Evolutionary conservation across 1,140 invertebrate species (phyloP).

Genomic region (Anoplophora glabripennis): DNA sequence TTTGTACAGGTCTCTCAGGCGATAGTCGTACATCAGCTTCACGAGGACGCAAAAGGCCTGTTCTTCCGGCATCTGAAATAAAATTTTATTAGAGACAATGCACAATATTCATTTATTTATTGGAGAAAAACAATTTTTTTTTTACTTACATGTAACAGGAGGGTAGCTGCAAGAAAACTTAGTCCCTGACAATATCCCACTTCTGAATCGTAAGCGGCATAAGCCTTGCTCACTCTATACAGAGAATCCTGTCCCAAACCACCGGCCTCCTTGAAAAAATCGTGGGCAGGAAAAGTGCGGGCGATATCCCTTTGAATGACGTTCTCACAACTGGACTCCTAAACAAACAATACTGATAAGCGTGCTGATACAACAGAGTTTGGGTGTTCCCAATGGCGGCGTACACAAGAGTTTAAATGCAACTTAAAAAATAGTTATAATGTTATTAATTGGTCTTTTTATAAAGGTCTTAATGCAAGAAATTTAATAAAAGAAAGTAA

Average conservation of each 20-base stretch:
- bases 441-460: too few relatives aligned
- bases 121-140: too few relatives aligned
- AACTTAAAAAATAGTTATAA: too few relatives aligned
- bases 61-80: conserved; percentile 94
- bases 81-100: too few relatives aligned
- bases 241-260: conserved; percentile 91
- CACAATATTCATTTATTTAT: too few relatives aligned
- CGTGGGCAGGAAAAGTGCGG: conserved; percentile 97
- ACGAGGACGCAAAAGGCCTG: conserved; percentile 97
- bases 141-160: conserved; percentile 86
- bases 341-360: too few relatives aligned
- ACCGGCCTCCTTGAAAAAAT: conserved; percentile 92
- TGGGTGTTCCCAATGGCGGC: too few relatives aligned
- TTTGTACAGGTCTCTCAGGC: conserved; percentile 90
- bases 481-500: too few relatives aligned
- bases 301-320: conserved; percentile 96
- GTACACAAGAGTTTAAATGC: too few relatives aligned
- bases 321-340: conserved; percentile 86
- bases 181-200: conserved; percentile 98
- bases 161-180: conserved; percentile 92
- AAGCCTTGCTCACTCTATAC: conserved; percentile 94
- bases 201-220: conserved; percentile 95
- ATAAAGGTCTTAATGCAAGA: too few relatives aligned
- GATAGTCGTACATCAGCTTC: conserved; percentile 96
- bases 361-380: neutral